phyloP scores from a whole-genome alignment of 2,888 invertebrate species.

The Catocala fraxini region DNA sequence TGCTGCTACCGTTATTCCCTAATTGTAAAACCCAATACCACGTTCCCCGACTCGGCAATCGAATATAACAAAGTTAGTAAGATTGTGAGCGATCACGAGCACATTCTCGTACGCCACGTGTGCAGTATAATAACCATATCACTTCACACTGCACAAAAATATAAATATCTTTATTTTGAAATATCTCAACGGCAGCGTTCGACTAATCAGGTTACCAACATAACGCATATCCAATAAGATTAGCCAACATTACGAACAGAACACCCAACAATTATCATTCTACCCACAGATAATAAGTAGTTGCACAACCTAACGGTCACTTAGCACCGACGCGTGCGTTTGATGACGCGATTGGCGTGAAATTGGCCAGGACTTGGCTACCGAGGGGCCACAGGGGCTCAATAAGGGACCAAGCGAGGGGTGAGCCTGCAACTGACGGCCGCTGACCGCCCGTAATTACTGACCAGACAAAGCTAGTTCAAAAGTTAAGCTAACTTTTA shows the following conservation, averaged over 20 bases:
- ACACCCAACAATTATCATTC: conserved; percentile 29
- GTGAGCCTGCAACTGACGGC: conserved; percentile 65
- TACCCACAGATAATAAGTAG: conserved; percentile 46
- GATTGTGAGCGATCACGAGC: no score
- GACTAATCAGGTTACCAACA: not conserved
- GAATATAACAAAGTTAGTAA: no score
- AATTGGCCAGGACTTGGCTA: conserved; percentile 68
- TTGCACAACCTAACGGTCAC: conserved; percentile 52
- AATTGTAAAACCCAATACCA: no score
- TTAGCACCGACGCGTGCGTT: conserved; percentile 65
- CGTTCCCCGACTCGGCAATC: no score
- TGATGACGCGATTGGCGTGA: conserved; percentile 82
- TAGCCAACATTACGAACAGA: conserved; percentile 12
- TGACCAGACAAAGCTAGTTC: conserved; percentile 51
- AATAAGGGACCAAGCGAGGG: conserved; percentile 30
- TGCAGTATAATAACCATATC: no score
- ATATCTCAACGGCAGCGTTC: not conserved
- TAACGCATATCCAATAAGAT: conserved; percentile 4
- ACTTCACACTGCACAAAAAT: no score
- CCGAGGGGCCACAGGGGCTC: conserved; percentile 24
- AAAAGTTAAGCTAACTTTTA: conserved; percentile 49
- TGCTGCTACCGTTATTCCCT: no score
- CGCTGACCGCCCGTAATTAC: conserved; percentile 59
- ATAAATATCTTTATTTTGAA: not conserved
- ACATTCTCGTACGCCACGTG: no score